phyloP scores from a whole-genome alignment of 2,113 vertebrate genomes.

The Forbesichthys agassizii region DNA sequence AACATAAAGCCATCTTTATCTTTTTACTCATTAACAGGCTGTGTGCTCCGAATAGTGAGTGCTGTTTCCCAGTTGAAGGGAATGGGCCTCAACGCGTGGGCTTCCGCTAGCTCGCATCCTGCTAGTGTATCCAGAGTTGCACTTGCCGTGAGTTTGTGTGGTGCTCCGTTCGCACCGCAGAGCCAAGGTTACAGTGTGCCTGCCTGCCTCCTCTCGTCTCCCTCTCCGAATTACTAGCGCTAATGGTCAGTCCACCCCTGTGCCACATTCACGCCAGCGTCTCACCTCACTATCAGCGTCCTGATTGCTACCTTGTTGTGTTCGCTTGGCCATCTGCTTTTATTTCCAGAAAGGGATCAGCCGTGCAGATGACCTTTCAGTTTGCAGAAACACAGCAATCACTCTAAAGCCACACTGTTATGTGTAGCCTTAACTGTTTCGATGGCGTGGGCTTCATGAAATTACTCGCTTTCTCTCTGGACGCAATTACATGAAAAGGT shows the following conservation, averaged over 20 bases:
- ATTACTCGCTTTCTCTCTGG: slow-evolving; percentile 53
- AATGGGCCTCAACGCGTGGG: too few species aligned
- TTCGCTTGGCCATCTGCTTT: slow-evolving; percentile 50
- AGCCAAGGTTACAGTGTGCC: too few species aligned
- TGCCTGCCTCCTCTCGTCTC: background rate
- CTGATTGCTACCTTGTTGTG: slow-evolving; percentile 59
- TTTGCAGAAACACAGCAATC: slow-evolving; percentile 56
- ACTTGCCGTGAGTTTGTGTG: too few species aligned
- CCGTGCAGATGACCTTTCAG: slow-evolving; percentile 58
- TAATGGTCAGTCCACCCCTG: slow-evolving; percentile 33
- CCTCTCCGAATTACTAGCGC: slow-evolving; percentile 10
- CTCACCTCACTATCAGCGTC: slow-evolving; percentile 50
- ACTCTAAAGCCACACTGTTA: slow-evolving; percentile 51
- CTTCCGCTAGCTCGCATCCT: too few species aligned
- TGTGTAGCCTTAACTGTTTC: slow-evolving; percentile 63
- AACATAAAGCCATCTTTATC: too few species aligned
- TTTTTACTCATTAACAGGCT: too few species aligned
- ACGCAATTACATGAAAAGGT: slow-evolving; percentile 69
- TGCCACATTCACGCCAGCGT: slow-evolving; percentile 30
- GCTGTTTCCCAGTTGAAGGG: too few species aligned
- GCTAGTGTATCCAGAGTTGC: too few species aligned
- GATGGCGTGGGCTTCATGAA: slow-evolving; percentile 62
- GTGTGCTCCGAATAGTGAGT: too few species aligned
- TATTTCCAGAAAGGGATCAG: slow-evolving; percentile 29
- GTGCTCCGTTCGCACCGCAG: too few species aligned